Evolutionary conservation across 2,113 vertebrate species (phyloP).

Genomic region (Caretta caretta): DNA sequence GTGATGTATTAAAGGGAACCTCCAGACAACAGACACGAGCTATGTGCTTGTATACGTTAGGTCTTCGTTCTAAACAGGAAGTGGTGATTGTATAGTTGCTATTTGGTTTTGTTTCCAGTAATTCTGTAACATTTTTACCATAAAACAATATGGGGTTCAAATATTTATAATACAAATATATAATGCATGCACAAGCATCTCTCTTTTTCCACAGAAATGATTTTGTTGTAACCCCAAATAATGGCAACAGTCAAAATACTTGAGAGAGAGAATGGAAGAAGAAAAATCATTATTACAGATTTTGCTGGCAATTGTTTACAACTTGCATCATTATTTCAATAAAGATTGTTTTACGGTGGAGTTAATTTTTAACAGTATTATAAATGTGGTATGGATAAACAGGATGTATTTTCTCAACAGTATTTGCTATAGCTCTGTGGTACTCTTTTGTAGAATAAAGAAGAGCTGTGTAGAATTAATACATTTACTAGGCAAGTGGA

Average conservation of each 20-base stretch:
- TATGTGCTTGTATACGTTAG: background rate
- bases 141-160: slow-evolving; percentile 59
- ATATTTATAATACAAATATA: slow-evolving; percentile 64
- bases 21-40: slow-evolving; percentile 32
- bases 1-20: slow-evolving; percentile 20
- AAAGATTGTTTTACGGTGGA: background rate
- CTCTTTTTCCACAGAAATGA: background rate
- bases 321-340: background rate
- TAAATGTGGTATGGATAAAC: background rate
- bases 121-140: slow-evolving; percentile 54
- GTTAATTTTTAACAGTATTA: background rate
- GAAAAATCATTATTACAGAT: background rate
- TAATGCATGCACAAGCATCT: background rate
- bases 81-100: background rate
- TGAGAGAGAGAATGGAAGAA: background rate
- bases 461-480: background rate
- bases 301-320: background rate
- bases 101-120: slow-evolving; percentile 68
- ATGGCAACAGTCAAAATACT: background rate
- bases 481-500: slow-evolving; percentile 39
- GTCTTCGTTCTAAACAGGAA: slow-evolving; percentile 44
- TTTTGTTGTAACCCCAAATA: background rate
- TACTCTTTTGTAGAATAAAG: background rate
- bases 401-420: background rate
- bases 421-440: background rate